Evolutionary conservation across 2,113 vertebrate species (phyloP), one percentile per base, ranked within the genome.

Genomic region (Gavia stellata): DNA sequence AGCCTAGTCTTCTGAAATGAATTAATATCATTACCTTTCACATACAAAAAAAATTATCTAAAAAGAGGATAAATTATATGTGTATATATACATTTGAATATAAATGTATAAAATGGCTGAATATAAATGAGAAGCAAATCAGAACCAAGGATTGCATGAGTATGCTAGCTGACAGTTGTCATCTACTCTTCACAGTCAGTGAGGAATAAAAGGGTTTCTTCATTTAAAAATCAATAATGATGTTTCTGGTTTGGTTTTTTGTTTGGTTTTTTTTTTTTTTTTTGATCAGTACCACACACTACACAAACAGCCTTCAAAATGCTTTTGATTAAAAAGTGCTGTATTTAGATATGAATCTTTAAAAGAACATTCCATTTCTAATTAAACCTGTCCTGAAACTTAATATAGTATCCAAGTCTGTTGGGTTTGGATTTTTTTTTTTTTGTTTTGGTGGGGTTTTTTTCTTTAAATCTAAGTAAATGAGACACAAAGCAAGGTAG

Each of bases 221-320:
- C 33, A 94, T 45, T 94, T 94, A 94, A 96, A 97, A 96, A 90
- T 86, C 63, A 95, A 20, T 83, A 70, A 49, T 11, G 4, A 19
- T 38, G 25, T 26, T 74, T 84, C 61, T 59, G 19, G 38, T 34
- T 77, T 52, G 7, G 12, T 4, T 20, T 73, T 81, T 81, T 14
- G 14, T 7, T 16, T 70, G 66, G 6, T 7, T 14, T 68, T 45
- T 34, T 18, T 25, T 71, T 52, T 10, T 4, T 12, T 34, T 78
- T 81, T 31, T 53, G 2, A 88, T 73, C 31, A 87, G 52, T 77
- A 75, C 53, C 67, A 93, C 42, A 72, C 14, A 84, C 17, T 74
- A 82, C 5, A 94, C 26, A 67, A 87, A 81, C 47, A 80, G 77
- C 20, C n/a, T 97, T 94, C 85, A 95, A 96, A 96, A 81, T 28